Percentiles rank a stretch among this genome's conserved stretches.
phyloP scores from a whole-genome alignment of 1,140 invertebrate species.

The Drosophila subobscura region DNA sequence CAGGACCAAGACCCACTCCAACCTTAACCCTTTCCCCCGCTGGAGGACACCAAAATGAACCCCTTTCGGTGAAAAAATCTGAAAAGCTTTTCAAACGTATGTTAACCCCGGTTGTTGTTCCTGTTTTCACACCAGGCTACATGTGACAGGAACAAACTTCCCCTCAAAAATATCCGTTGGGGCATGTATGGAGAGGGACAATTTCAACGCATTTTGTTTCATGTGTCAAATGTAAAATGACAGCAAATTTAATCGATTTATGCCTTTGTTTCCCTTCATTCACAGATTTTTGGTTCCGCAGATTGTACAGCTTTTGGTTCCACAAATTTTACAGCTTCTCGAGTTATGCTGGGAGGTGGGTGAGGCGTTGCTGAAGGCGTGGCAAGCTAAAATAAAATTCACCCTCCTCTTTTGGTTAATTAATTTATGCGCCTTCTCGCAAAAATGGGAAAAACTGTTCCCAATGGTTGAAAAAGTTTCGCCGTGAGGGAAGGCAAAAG shows the following conservation, averaged over 20 bases:
- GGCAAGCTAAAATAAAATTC: slow-evolving; percentile 1
- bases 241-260: slow-evolving; percentile 80
- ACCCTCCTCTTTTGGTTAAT: slow-evolving; percentile 41
- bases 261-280: slow-evolving; percentile 62
- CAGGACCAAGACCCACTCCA: slow-evolving; percentile 8
- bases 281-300: slow-evolving; percentile 24
- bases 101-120: slow-evolving; percentile 40
- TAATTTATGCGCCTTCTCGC: slow-evolving; percentile 54
- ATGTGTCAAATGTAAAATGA: slow-evolving; percentile 80
- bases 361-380: background rate
- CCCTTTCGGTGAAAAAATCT: slow-evolving; percentile 30
- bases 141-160: slow-evolving; percentile 60
- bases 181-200: background rate
- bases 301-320: background rate
- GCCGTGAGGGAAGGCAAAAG: slow-evolving; percentile 30
- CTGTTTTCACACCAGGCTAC: slow-evolving; percentile 65
- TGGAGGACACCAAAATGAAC: slow-evolving; percentile 3
- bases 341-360: too few relatives aligned
- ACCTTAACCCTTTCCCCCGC: slow-evolving; percentile 15
- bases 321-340: too few relatives aligned
- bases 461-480: slow-evolving; percentile 20
- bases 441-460: slow-evolving; percentile 8
- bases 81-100: slow-evolving; percentile 61
- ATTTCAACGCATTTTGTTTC: slow-evolving; percentile 64
- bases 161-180: slow-evolving; percentile 2